These are phyloP conservation scores for Drosophila nigrodunni DNA, from an alignment of 1,140 invertebrate genomes.

Conservation along the genomic window DNA sequence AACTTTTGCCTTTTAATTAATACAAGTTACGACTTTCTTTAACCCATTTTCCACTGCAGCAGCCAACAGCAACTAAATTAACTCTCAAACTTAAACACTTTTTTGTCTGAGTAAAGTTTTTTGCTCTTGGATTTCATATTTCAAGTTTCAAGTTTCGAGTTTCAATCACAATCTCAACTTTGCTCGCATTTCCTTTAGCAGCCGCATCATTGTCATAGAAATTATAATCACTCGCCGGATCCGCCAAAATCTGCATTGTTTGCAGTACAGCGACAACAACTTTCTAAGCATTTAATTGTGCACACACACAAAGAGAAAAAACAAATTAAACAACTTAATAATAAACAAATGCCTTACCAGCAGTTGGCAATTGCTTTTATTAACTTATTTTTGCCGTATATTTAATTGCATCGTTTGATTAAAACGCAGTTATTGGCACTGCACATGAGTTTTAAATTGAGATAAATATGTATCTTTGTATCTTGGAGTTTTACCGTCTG, in stretches of 20 bases:
- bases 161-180: conserved; percentile 10
- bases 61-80: conserved; percentile 41
- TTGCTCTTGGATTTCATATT: conserved; percentile 31
- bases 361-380: conserved; percentile 52
- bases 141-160: neutral
- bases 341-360: conserved; percentile 54
- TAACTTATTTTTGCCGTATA: conserved; percentile 12
- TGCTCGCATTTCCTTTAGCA: conserved; percentile 35
- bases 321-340: conserved; percentile 64
- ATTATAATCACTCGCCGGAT: conserved; percentile 38
- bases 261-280: conserved; percentile 27
- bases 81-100: conserved; percentile 8
- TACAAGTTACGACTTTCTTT: conserved; percentile 76
- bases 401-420: conserved; percentile 29
- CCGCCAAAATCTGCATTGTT: conserved; percentile 51
- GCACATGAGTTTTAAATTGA: neutral
- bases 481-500: conserved; percentile 1
- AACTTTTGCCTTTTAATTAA: conserved; percentile 71
- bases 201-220: conserved; percentile 48
- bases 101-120: neutral
- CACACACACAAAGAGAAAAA: conserved; percentile 21
- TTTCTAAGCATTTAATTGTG: conserved; percentile 46
- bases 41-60: conserved; percentile 59
- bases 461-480: conserved; percentile 15
- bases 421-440: conserved; percentile 19